Percentiles rank a stretch among this genome's conserved stretches.
Evolutionary conservation across 2,113 vertebrate species (phyloP).

Genomic region (Pomatostomus ruficeps): DNA sequence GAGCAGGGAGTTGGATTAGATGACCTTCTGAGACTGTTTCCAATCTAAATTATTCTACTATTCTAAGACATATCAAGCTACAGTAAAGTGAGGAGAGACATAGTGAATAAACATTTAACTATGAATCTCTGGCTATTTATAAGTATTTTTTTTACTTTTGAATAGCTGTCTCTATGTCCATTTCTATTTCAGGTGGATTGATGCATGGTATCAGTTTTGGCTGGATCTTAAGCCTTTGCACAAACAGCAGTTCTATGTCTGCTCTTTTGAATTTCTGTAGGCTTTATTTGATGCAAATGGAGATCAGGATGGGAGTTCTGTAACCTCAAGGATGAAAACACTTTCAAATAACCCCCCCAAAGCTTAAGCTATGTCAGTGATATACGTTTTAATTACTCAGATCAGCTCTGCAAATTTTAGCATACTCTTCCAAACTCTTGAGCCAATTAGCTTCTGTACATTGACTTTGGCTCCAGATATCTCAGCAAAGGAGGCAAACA

Average conservation of each 20-base stretch:
- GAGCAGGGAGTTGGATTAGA: neutral
- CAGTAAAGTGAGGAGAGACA: rapidly evolving
- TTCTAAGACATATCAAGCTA: neutral
- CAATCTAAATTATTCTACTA: neutral
- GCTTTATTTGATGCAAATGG: neutral
- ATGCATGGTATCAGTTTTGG: neutral
- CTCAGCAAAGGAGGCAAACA: neutral
- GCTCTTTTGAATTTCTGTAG: neutral
- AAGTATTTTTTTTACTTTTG: neutral
- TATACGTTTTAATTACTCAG: neutral
- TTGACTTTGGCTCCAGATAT: neutral
- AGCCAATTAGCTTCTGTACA: neutral
- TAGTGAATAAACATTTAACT: neutral
- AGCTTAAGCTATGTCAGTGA: neutral
- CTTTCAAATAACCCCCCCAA: neutral
- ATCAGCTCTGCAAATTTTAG: neutral
- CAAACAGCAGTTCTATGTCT: neutral
- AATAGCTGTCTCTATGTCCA: neutral
- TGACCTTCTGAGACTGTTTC: neutral
- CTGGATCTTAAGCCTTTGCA: neutral
- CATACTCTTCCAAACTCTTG: neutral
- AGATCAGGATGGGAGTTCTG: neutral
- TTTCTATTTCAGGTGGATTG: neutral
- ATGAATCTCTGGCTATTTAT: neutral
- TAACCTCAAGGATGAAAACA: neutral